Percentiles rank a stretch among this genome's conserved stretches.
phyloP scores from a whole-genome alignment of 2,113 vertebrate genomes.

The Malurus elegans region DNA sequence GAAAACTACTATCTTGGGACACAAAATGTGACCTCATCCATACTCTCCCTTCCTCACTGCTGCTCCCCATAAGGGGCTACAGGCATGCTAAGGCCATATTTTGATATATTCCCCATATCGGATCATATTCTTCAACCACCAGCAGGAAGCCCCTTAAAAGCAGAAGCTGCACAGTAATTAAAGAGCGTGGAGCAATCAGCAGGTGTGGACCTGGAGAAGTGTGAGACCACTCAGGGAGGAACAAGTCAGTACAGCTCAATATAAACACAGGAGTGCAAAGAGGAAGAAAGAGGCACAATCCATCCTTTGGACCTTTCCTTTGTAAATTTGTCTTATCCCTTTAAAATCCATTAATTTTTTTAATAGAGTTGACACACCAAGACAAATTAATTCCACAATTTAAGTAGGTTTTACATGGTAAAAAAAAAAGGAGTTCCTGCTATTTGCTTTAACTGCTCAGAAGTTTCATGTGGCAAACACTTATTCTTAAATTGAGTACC shows the following conservation, averaged over 20 bases:
- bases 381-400: background rate
- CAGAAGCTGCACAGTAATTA: background rate
- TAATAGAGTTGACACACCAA: background rate
- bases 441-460: slow-evolving; percentile 10
- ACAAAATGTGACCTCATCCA: background rate
- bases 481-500: slow-evolving; percentile 9
- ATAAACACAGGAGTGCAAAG: background rate
- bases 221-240: background rate
- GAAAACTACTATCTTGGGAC: background rate
- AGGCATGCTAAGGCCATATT: background rate
- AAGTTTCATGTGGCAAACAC: background rate
- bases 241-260: background rate
- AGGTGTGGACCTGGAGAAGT: background rate
- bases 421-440: background rate
- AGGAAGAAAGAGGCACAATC: background rate
- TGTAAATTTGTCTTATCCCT: background rate
- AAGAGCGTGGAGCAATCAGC: background rate
- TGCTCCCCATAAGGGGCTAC: background rate
- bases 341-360: background rate
- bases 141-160: background rate
- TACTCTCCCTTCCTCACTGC: background rate
- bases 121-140: background rate
- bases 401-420: background rate
- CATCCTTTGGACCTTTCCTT: background rate
- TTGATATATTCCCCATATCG: background rate